phyloP scores from a whole-genome alignment of 2,113 vertebrate species.

The Chascanopsetta lugubris region DNA sequence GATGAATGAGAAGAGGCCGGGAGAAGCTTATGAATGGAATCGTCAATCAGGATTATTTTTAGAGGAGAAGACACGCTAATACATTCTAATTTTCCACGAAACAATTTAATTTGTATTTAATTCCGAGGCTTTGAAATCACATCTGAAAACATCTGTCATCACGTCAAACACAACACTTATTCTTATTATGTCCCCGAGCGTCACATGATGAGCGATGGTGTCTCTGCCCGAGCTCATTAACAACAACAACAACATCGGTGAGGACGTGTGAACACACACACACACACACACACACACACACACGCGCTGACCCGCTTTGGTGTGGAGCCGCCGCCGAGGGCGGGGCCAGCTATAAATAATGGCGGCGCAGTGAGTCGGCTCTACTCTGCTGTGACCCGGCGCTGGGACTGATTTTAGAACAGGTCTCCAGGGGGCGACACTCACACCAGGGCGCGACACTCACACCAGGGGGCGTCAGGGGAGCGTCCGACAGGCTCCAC shows the following conservation, averaged over 20 bases:
- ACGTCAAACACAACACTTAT: background rate
- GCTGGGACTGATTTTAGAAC: slow-evolving; percentile 45
- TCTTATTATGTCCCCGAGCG: background rate
- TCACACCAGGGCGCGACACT: slow-evolving; percentile 22
- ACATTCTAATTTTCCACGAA: background rate
- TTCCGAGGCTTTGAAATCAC: background rate
- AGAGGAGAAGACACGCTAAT: background rate
- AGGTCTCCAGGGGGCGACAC: slow-evolving; percentile 29
- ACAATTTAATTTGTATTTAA: background rate
- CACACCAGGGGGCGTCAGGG: slow-evolving; percentile 17
- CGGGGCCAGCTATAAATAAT: slow-evolving; percentile 58
- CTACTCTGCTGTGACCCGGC: slow-evolving; percentile 38
- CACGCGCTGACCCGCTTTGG: slow-evolving; percentile 37
- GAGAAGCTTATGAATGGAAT: background rate
- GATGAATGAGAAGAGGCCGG: background rate
- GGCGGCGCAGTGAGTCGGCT: slow-evolving; percentile 37
- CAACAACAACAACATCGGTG: slow-evolving; percentile 19
- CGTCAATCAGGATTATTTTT: background rate
- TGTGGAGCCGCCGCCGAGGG: slow-evolving; percentile 19
- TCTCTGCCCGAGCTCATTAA: slow-evolving; percentile 33
- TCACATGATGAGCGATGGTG: slow-evolving; percentile 5
- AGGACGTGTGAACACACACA: slow-evolving; percentile 25
- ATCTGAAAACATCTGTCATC: background rate
- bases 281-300: slow-evolving; percentile 22
- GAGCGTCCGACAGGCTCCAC: background rate